Evolutionary conservation across 2,888 invertebrate species (phyloP).

Genomic region (Cephus sareptanus): DNA sequence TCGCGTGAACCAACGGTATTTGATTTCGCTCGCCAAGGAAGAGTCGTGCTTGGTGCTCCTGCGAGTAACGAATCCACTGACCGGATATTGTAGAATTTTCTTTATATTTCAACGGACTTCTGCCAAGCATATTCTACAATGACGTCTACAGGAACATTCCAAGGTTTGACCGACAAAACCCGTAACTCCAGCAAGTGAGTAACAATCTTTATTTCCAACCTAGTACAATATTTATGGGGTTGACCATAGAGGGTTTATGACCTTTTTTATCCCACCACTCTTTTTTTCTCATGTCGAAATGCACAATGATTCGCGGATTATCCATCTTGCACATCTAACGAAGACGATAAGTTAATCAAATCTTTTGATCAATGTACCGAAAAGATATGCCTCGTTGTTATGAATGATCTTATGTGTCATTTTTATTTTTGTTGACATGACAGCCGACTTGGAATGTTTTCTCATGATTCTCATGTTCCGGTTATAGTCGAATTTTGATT

Average conservation of each 20-base stretch:
- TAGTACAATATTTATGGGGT: background rate
- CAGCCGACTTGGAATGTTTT: background rate
- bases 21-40: conserved; percentile 49
- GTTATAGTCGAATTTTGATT: background rate
- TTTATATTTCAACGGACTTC: background rate
- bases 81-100: background rate
- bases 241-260: background rate
- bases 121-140: conserved; percentile 57
- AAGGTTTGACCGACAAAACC: conserved; percentile 71
- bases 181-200: conserved; percentile 76
- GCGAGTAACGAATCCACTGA: conserved; percentile 18
- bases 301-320: background rate
- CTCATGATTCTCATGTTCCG: background rate
- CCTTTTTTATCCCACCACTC: background rate
- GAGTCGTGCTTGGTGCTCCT: conserved; percentile 41
- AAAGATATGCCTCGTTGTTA: background rate
- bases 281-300: background rate
- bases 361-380: background rate
- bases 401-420: background rate
- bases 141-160: conserved; percentile 74
- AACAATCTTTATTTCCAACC: background rate
- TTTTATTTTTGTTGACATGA: background rate
- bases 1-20: conserved; percentile 46
- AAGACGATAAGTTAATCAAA: background rate
- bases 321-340: too few relatives aligned